phyloP scores from a whole-genome alignment of 1,140 invertebrate genomes.

The Aphelenchoides besseyi region DNA sequence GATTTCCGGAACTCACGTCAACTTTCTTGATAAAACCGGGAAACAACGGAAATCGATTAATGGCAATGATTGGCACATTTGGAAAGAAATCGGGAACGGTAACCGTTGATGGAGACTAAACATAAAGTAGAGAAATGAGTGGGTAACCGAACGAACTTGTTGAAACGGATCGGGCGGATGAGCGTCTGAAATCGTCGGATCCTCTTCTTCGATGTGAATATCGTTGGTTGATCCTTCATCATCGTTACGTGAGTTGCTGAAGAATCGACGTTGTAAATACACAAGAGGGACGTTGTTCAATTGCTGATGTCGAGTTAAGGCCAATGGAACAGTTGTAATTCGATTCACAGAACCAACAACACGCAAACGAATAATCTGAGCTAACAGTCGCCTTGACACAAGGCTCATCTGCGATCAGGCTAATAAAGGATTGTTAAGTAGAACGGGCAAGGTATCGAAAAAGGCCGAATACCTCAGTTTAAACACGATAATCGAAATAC shows the following conservation, averaged over 20 bases:
- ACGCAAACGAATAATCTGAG: not conserved
- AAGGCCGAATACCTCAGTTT: not conserved
- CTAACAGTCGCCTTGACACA: not conserved
- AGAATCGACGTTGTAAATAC: not conserved
- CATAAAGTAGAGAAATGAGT: not conserved
- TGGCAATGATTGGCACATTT: conserved; percentile 86
- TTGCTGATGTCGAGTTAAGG: not conserved
- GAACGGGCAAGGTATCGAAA: not conserved
- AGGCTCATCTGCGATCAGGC: not conserved
- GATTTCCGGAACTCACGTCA: conserved; percentile 70
- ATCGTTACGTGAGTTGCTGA: not conserved
- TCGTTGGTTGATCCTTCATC: not conserved
- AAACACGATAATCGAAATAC: not conserved
- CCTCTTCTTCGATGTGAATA: not conserved
- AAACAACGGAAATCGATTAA: conserved; percentile 90
- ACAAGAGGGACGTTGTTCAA: not conserved
- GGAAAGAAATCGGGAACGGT: conserved; percentile 96
- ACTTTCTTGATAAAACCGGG: conserved; percentile 96
- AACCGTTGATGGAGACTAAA: conserved; percentile 29
- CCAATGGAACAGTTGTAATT: not conserved
- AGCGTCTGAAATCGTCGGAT: not conserved
- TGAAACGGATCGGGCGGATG: not conserved
- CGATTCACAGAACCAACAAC: not conserved
- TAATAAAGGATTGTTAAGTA: not conserved
- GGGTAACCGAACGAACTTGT: not conserved